Percentiles rank a stretch among this genome's conserved stretches.
Conservation (phyloP, 2,113 vertebrate species). For the Rafetus swinhoei region DNA sequence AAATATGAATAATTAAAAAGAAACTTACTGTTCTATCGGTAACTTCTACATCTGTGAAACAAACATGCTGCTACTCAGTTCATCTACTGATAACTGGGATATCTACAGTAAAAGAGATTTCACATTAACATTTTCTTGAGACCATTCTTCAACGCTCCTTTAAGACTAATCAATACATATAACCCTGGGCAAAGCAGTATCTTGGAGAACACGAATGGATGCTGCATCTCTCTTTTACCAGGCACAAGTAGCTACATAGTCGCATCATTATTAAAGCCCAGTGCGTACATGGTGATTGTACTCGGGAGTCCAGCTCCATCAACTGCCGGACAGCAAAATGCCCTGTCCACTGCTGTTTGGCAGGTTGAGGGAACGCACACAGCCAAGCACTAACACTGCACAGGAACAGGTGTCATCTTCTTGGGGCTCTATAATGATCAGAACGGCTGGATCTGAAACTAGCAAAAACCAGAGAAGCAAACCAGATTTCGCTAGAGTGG, state of each 20-base stretch:
- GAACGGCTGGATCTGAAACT: constrained; percentile 31
- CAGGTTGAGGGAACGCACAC: constrained; percentile 20
- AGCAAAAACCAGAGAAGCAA: constrained; percentile 15
- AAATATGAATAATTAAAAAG: constrained; percentile 62
- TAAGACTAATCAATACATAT: constrained; percentile 38
- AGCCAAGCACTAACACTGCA: constrained; percentile 15
- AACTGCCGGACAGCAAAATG: constrained; percentile 38
- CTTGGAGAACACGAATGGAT: constrained; percentile 36
- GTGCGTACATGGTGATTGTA: constrained; percentile 1
- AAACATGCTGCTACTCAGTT: constrained; percentile 88
- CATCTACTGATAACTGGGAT: constrained; percentile 86
- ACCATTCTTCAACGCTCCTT: constrained; percentile 25
- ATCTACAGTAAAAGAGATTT: constrained; percentile 80
- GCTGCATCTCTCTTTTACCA: constrained; percentile 36
- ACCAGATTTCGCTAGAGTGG: background rate
- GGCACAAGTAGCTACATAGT: constrained; percentile 12
- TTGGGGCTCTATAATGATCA: background rate
- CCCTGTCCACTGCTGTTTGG: constrained; percentile 27
- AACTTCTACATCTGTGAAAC: constrained; percentile 87
- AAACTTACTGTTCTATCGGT: constrained; percentile 83
- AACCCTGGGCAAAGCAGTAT: background rate
- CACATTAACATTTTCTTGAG: constrained; percentile 73
- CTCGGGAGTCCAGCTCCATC: constrained; percentile 33
- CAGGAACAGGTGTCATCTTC: constrained; percentile 23
- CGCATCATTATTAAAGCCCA: constrained; percentile 18